Conservation (phyloP, 2,888 invertebrate genomes). For the Amitus sp. region DNA sequence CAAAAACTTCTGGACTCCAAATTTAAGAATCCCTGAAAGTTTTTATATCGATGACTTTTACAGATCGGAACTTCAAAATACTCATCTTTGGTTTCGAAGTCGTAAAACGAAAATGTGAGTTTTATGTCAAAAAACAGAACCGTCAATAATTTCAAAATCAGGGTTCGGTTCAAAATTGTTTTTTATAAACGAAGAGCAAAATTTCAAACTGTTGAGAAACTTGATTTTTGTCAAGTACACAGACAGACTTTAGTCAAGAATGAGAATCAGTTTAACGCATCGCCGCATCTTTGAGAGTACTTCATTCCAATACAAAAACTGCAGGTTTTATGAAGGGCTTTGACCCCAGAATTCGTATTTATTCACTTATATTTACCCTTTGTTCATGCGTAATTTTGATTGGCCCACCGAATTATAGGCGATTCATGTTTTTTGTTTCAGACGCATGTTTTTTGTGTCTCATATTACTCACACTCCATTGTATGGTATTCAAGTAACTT, state of each 20-base stretch:
- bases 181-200: no score
- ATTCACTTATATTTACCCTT: no score
- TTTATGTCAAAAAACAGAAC: no score
- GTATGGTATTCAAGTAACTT: conserved; percentile 63
- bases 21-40: background rate
- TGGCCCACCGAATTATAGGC: no score
- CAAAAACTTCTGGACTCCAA: no score
- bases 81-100: background rate
- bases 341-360: no score
- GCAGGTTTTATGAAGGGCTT: no score
- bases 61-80: background rate
- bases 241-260: conserved; percentile 2
- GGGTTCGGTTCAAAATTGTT: no score
- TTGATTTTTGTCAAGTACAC: background rate
- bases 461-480: conserved; percentile 55
- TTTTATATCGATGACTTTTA: background rate
- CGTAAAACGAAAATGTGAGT: background rate
- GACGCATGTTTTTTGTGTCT: conserved; percentile 55
- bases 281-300: no score
- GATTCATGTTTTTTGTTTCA: conserved; percentile 43
- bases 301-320: no score
- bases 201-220: no score
- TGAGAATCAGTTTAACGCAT: background rate
- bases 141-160: background rate
- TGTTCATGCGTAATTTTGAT: no score